Evolutionary conservation across 2,797 vertebrate species (phyloP), one percentile per base, ranked within the genome.

Genomic region (Sciurus carolinensis): DNA sequence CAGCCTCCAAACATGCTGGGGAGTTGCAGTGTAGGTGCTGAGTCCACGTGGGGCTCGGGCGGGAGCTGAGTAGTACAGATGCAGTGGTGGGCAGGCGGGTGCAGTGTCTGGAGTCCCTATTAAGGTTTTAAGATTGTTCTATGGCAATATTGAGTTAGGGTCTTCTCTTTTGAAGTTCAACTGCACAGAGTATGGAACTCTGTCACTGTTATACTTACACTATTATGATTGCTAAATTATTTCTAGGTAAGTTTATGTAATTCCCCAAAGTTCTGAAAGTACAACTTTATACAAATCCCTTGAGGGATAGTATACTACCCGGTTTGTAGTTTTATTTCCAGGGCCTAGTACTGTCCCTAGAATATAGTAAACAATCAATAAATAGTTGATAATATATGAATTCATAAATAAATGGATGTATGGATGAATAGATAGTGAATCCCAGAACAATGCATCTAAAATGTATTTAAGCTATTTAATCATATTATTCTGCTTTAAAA

Each of bases 211-310:
- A 28, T 5, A 36, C n/a, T 47, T n/a, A 39, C 22, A 26, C 33
- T 67, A 33, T 66, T 76, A 39, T 39, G 52, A 77, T 54, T 76
- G 62, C 11, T 30, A 42, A 30, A 26, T 39, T 75, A 54, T 81
- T 82, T 89, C 71, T 47, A 81, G 76, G 17, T 85, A 88, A 66
- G 2, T 91, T 90, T 91, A 72, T 81, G n/a, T 26, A 62, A 26
- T 62, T 62, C 24, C 9, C 22, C 22, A 62, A 64, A n/a, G 57
- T 79, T 52, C 62, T 90, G 36, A 69, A 90, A 57, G 62, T 69
- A 36, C 47, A 33, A 69, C 5, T 17, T 20, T 30, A 62, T 50
- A 47, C 7, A 85, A 81, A 89, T 36, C 50, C 62, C 28, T 86
- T 6, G 2, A 26, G 36, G 33, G 54, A 64, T 14, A 64, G 7